Conservation (phyloP, 1,140 invertebrate genomes). For the Brachystomella parvula region DNA sequence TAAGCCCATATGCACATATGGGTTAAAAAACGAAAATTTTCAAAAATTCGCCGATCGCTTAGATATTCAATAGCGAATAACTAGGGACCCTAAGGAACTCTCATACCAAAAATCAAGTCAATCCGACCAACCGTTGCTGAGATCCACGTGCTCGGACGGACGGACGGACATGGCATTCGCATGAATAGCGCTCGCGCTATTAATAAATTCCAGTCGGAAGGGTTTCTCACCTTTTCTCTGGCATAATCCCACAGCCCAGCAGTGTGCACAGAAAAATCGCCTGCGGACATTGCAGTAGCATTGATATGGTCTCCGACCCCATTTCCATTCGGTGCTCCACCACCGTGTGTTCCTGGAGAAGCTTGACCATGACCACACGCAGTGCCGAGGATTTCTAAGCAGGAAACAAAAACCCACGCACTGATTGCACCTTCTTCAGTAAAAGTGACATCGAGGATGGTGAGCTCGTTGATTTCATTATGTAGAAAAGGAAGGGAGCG, state of each 20-base stretch:
- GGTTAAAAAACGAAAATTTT: no score
- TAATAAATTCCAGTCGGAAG: not conserved
- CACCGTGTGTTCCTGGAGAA: constrained; percentile 15
- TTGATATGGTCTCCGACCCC: constrained; percentile 1
- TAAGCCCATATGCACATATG: no score
- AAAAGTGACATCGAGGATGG: constrained; percentile 61
- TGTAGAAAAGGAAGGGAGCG: constrained; percentile 77
- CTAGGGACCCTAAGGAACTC: no score
- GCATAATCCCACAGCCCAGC: constrained; percentile 86
- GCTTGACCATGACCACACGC: constrained; percentile 43
- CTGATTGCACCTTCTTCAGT: constrained; percentile 72
- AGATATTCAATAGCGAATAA: no score
- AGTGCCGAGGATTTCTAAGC: constrained; percentile 74
- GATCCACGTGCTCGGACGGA: no score
- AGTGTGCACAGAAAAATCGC: constrained; percentile 74
- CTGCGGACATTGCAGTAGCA: constrained; percentile 14
- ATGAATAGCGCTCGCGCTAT: not conserved
- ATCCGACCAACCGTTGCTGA: no score
- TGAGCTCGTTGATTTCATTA: constrained; percentile 71
- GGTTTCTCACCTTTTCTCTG: constrained; percentile 67
- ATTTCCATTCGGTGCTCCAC: not conserved
- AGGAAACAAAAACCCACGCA: constrained; percentile 89
- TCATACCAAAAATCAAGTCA: no score
- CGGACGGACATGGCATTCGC: constrained; percentile 18
- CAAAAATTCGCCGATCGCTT: no score